phyloP scores from a whole-genome alignment of 2,113 vertebrate species.

The Silurus meridionalis region DNA sequence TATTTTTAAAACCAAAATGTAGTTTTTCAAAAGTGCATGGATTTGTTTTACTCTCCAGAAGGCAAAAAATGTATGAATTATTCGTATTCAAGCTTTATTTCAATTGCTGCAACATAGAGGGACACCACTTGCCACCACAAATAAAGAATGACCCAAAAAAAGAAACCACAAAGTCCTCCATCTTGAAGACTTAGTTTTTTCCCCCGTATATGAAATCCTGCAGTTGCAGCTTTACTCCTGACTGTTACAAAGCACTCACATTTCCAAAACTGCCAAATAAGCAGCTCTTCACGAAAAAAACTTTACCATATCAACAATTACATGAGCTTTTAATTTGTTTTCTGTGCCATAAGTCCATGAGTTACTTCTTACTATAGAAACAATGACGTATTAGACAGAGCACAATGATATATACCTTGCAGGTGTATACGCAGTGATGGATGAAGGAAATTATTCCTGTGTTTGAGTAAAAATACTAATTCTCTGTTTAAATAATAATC shows the following conservation, averaged over 20 bases:
- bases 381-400: not conserved
- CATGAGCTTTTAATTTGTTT: not conserved
- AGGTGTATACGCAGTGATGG: too few species aligned
- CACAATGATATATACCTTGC: too few species aligned
- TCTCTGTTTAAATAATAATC: too few species aligned
- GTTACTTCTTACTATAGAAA: not conserved
- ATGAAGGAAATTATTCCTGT: too few species aligned
- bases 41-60: too few species aligned
- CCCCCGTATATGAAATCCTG: not conserved
- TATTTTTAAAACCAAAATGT: too few species aligned
- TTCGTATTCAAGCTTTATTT: too few species aligned
- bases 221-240: not conserved
- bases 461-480: too few species aligned
- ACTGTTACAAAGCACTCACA: not conserved
- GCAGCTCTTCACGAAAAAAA: not conserved
- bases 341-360: not conserved
- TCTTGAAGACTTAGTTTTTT: not conserved
- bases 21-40: too few species aligned
- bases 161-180: not conserved
- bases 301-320: not conserved
- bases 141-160: not conserved
- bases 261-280: not conserved
- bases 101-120: too few species aligned
- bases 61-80: too few species aligned
- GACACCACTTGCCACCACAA: too few species aligned